Percentiles rank a stretch among this genome's conserved stretches.
Evolutionary conservation across 2,797 vertebrate species (phyloP).

Genomic region (Sandelia bainsii): DNA sequence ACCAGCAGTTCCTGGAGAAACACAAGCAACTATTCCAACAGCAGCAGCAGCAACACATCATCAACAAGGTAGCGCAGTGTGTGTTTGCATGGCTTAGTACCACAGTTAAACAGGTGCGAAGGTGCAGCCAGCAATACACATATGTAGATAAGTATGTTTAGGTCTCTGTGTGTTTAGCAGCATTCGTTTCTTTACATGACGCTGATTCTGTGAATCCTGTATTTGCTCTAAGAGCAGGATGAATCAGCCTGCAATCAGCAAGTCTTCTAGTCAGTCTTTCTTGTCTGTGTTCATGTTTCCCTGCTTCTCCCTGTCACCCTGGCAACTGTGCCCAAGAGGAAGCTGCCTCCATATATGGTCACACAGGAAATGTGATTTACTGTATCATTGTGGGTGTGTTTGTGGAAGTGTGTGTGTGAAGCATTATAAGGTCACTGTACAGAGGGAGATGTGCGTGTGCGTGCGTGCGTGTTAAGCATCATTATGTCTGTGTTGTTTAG

Average conservation of each 20-base stretch:
- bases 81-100: neutral
- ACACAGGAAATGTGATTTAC: conserved; percentile 68
- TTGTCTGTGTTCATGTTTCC: conserved; percentile 48
- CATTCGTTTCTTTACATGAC: conserved; percentile 9
- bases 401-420: conserved; percentile 17
- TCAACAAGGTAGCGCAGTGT: conserved; percentile 89
- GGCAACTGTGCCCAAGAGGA: conserved; percentile 77
- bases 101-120: conserved; percentile 14
- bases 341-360: conserved; percentile 71
- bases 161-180: neutral
- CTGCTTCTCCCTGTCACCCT: conserved; percentile 73
- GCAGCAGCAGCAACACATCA: conserved; percentile 93
- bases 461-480: conserved; percentile 15
- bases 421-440: conserved; percentile 32
- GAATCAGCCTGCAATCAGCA: conserved; percentile 63
- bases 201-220: conserved; percentile 49
- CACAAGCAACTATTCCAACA: conserved; percentile 99
- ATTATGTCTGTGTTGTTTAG: conserved; percentile 24
- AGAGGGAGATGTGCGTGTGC: conserved; percentile 28
- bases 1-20: conserved; percentile 99
- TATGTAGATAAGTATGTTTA: neutral
- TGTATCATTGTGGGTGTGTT: conserved; percentile 34
- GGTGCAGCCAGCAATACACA: neutral
- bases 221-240: conserved; percentile 42
- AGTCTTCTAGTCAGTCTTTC: conserved; percentile 57